Percentiles rank a stretch among this genome's conserved stretches.
Evolutionary conservation across 2,113 vertebrate genomes (phyloP).

Genomic region (Xiphorhynchus elegans): DNA sequence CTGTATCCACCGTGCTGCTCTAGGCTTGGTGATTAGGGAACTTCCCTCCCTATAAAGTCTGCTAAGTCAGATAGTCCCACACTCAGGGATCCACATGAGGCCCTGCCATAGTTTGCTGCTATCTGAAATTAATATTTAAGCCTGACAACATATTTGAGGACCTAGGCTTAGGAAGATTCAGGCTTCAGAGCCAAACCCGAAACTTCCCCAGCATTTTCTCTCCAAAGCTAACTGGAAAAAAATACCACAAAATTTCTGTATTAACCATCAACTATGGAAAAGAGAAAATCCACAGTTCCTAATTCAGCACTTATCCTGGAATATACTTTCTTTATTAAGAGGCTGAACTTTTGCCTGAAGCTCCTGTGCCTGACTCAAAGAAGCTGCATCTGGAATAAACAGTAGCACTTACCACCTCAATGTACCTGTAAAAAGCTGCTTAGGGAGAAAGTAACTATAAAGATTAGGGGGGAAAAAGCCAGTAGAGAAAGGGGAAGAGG

Average conservation of each 20-base stretch:
- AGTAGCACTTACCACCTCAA: background rate
- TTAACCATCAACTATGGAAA: background rate
- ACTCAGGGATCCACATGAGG: background rate
- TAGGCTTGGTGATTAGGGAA: background rate
- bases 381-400: background rate
- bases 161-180: slow-evolving; percentile 2
- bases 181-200: background rate
- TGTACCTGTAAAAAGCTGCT: background rate
- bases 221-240: background rate
- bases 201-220: background rate
- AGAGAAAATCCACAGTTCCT: background rate
- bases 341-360: background rate
- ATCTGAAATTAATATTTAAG: slow-evolving; percentile 30
- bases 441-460: background rate
- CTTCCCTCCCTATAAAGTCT: background rate
- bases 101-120: background rate
- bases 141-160: background rate
- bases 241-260: background rate
- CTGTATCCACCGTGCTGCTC: background rate
- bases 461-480: background rate
- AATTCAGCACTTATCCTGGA: background rate
- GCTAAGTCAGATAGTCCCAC: background rate
- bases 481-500: background rate
- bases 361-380: background rate
- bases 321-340: background rate